Conservation (phyloP, 1,140 invertebrate genomes). For the Pantala flavescens region DNA sequence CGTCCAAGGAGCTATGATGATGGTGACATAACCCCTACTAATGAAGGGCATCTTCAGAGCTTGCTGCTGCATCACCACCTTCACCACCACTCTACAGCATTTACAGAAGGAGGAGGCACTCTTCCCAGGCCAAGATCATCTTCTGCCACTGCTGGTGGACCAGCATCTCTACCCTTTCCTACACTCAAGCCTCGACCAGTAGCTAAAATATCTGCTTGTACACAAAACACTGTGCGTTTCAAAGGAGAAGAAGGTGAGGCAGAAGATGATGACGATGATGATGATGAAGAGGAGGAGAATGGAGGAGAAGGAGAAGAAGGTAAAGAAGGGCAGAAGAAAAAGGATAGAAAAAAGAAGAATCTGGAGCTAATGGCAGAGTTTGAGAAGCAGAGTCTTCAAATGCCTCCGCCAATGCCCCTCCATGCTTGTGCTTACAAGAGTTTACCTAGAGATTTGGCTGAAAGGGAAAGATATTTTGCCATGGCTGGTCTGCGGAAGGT, state of each 20-base stretch:
- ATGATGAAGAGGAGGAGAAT: neutral
- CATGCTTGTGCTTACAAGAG: conserved; percentile 29
- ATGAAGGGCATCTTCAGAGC: conserved; percentile 46
- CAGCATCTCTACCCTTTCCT: conserved; percentile 36
- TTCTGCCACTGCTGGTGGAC: conserved; percentile 38
- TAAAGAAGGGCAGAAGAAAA: neutral
- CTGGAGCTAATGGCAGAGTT: neutral
- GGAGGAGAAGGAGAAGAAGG: neutral
- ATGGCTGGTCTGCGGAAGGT: conserved; percentile 36
- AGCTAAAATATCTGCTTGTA: conserved; percentile 53
- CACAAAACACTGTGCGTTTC: neutral
- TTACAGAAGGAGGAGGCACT: conserved; percentile 57
- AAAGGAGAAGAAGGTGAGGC: neutral
- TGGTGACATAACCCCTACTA: conserved; percentile 78
- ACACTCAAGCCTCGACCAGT: conserved; percentile 60
- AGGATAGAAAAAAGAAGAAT: neutral
- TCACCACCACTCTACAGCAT: conserved; percentile 7
- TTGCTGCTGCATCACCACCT: neutral
- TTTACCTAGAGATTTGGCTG: conserved; percentile 38
- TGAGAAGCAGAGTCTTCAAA: conserved; percentile 1
- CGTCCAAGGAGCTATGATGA: conserved; percentile 73
- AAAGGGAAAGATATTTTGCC: conserved; percentile 9
- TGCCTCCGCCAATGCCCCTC: conserved; percentile 11
- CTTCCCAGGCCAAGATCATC: conserved; percentile 55
- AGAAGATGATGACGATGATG: neutral